Evolutionary conservation across 2,888 invertebrate genomes (phyloP).

Genomic region (Metellina segmentata): DNA sequence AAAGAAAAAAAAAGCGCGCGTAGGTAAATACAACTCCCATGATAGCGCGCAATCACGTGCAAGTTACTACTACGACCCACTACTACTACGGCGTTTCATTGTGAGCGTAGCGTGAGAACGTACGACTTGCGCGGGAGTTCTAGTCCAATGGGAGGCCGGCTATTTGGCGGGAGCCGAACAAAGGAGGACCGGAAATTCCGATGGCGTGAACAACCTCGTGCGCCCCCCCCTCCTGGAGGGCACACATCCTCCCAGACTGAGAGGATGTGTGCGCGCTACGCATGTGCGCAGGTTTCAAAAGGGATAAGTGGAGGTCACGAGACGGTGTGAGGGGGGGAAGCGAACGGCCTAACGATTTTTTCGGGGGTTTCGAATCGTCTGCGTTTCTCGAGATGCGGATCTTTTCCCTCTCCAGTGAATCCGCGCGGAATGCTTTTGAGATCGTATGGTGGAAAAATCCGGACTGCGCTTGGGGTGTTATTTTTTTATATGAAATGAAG

Average conservation of each 20-base stretch:
- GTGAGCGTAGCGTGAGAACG: conserved; percentile 58
- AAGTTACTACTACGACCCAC: conserved; percentile 45
- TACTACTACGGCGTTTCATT: conserved; percentile 50
- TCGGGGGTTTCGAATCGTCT: conserved; percentile 3
- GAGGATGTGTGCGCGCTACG: not conserved
- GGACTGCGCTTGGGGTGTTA: not conserved
- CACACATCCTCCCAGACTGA: conserved; percentile 31
- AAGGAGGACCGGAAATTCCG: conserved; percentile 70
- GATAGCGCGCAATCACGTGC: conserved; percentile 41
- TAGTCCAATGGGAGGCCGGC: conserved; percentile 37
- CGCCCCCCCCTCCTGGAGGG: conserved; percentile 7
- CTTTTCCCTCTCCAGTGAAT: not conserved
- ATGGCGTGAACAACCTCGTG: conserved; percentile 70
- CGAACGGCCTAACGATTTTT: conserved; percentile 17
- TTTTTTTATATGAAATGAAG: not conserved
- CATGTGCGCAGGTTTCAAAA: conserved; percentile 13
- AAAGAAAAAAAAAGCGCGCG: not conserved
- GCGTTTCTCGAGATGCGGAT: not conserved
- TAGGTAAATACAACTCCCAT: conserved; percentile 43
- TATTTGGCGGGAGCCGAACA: conserved; percentile 56
- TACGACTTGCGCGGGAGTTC: conserved; percentile 41
- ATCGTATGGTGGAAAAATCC: not conserved
- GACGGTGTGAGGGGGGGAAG: not conserved
- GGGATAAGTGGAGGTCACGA: conserved; percentile 10
- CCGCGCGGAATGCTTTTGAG: not conserved